Base-by-base conservation (phyloP, 2,113 vertebrate species). In the Anoplopoma fimbria region DNA sequence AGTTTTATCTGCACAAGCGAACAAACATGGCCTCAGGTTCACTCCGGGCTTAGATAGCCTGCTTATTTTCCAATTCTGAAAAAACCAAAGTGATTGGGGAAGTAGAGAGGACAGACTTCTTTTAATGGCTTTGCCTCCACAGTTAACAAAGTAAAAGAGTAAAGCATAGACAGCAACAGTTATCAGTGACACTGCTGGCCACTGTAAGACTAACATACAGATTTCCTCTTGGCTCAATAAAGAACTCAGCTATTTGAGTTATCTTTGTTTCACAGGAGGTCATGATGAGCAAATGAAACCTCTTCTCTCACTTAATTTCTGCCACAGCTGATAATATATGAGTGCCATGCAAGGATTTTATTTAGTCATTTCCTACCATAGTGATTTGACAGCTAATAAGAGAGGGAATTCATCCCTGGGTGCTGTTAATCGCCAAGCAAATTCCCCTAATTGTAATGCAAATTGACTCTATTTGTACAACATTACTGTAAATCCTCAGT, bases 381-480 rank as follows among this genome's bases (percentile, higher is more conserved):
- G 71, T 73, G 78, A 81, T 84, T 85, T 75, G 76, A 77, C 73
- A 78, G 83, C 40, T 83, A 36, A 75, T 75, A 36, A 79, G 77
- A 87, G 79, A 75, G 36, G 42, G 79, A 15, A 45, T 58, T 64
- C 10, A 63, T 86, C 78, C 69, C 38, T 21, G 49, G 23, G 49
- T 76, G 65, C 49, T 9, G 68, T 58, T 89, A 89, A 90, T 89
- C 87, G 85, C 69, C 71, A 64, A 76, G 58, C 38, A 85, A 87
- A 81, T 76, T 40, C 45, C 42, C 71, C 62, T 55, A 67, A 85
- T 62, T 72, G 31, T 74, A 60, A 87, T 84, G 68, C 58, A 89
- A 89, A 88, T 77, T 69, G 65, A 57, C 65, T 67, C 71, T 75
- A 67, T 68, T 79, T 79, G 19, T 75, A 86, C 62, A 79, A 69